Base-by-base conservation (phyloP, 2,888 invertebrate species). In the Leptopterna dolabrata region DNA sequence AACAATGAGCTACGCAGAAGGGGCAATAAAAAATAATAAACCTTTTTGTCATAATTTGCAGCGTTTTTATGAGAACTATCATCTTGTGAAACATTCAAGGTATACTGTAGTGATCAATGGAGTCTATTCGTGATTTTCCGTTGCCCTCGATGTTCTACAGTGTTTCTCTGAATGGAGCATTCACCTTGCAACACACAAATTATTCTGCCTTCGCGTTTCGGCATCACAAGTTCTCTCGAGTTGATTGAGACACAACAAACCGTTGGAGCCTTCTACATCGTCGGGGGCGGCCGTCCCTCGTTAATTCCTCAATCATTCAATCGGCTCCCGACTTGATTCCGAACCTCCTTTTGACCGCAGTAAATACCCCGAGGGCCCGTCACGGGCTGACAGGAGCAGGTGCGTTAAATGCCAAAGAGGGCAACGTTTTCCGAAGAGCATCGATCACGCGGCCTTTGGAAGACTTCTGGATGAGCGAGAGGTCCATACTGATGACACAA, bases 391-490 rank as follows among this genome's bases (percentile, higher is more conserved):
- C 73, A 73, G 73, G 73, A 36, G 73, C 73, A 73, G 73, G 73
- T 73, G 73, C 36, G 73, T 73, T 73, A 73, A 73, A 73, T 73
- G 73, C 29, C 73, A 73, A 73, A 73, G 73, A 19, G 36, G 30
- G 36, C 36, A 19, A 7, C 24, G 24, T 14, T 63, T 73, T 36
- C 41, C 36, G 41, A 73, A 29, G 73, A 9, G 36, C 73, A 73
- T 73, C 73, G 27, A 30, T 7, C 14, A 16, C 9, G 24, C 24
- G 9, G 24, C 9, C 9, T 63, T n/a, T 19, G 19, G 9, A 24
- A 63, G 63, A 1, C 7, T 9, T 27, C 1, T 2, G 27, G 27
- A n/a, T n/a, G 30, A 30, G 11, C 7, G 27, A 73, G 41, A 41
- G 73, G 73, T 30, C 41, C 14, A 36, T 7, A 19, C 7, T 11